Evolutionary conservation across 2,888 invertebrate genomes (phyloP).

Genomic region (Drosophila bunnanda): DNA sequence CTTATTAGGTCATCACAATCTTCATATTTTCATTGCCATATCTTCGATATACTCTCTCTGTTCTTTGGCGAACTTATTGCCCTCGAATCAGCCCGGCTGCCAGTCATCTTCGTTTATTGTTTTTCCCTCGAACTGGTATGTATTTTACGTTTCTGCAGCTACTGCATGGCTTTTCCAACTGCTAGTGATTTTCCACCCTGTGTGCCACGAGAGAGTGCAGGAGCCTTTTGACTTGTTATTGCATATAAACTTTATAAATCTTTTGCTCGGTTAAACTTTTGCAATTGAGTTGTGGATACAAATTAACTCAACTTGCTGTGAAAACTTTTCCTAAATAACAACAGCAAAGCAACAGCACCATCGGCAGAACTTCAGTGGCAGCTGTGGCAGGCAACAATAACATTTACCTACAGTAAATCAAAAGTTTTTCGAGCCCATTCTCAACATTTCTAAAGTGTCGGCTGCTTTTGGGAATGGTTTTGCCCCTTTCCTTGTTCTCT

Average conservation of each 20-base stretch:
- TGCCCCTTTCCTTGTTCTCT: conserved; percentile 1
- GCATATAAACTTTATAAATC: conserved; percentile 79
- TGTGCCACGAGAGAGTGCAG: conserved; percentile 12
- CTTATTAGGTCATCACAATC: not conserved
- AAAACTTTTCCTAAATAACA: conserved; percentile 71
- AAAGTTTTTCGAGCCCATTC: conserved; percentile 50
- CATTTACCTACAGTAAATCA: conserved; percentile 58
- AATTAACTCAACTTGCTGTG: conserved; percentile 78
- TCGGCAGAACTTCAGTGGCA: conserved; percentile 43
- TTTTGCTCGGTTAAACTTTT: conserved; percentile 77
- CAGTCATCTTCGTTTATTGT: conserved; percentile 58
- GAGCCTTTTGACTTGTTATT: conserved; percentile 63
- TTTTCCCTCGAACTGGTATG: conserved; percentile 41
- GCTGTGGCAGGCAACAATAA: conserved; percentile 53
- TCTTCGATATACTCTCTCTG: conserved; percentile 1
- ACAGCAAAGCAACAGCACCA: conserved; percentile 41
- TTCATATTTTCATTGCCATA: not conserved
- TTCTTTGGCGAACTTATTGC: conserved; percentile 34
- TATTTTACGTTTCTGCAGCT: conserved; percentile 5
- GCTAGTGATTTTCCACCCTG: conserved; percentile 8
- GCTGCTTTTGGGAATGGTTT: conserved; percentile 28
- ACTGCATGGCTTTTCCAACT: conserved; percentile 26
- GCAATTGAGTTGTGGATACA: conserved; percentile 80
- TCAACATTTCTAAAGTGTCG: conserved; percentile 40
- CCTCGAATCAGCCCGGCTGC: conserved; percentile 28